A percentile compares a stretch with the other conserved stretches of the same genome.
Evolutionary conservation across 2,888 invertebrate species (phyloP).

Genomic region (Epinotia ramella): DNA sequence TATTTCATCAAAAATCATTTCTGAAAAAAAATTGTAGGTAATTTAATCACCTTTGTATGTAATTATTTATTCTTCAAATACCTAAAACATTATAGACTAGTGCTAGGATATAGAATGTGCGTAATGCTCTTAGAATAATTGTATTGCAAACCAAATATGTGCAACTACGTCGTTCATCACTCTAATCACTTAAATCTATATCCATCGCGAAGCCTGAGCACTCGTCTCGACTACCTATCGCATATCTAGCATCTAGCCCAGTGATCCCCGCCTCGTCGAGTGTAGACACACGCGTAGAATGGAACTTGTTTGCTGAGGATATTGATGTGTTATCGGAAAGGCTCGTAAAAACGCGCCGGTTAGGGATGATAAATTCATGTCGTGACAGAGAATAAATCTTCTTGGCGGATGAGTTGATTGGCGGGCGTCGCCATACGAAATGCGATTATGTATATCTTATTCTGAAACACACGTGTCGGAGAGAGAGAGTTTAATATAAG

Average conservation of each 20-base stretch:
- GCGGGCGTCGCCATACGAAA: constrained; percentile 27
- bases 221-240: neutral
- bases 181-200: neutral
- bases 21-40: no score
- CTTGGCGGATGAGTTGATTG: constrained; percentile 47
- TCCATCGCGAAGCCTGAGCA: neutral
- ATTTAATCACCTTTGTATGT: no score
- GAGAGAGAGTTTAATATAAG: neutral
- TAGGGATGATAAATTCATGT: constrained; percentile 47
- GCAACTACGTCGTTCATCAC: neutral
- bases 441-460: constrained; percentile 25
- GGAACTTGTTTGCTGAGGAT: constrained; percentile 55
- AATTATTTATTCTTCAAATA: no score
- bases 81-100: no score
- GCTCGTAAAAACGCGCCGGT: constrained; percentile 55
- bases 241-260: neutral
- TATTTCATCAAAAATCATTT: no score
- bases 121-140: no score
- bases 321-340: constrained; percentile 62
- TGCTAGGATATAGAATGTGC: no score
- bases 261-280: neutral
- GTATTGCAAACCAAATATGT: neutral
- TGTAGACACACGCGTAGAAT: constrained; percentile 48
- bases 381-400: constrained; percentile 58
- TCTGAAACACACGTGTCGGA: constrained; percentile 11